Percentiles rank a stretch among this genome's conserved stretches.
phyloP scores from a whole-genome alignment of 35 echinoderm and acorn worm genomes.

The Diadema setosum region DNA sequence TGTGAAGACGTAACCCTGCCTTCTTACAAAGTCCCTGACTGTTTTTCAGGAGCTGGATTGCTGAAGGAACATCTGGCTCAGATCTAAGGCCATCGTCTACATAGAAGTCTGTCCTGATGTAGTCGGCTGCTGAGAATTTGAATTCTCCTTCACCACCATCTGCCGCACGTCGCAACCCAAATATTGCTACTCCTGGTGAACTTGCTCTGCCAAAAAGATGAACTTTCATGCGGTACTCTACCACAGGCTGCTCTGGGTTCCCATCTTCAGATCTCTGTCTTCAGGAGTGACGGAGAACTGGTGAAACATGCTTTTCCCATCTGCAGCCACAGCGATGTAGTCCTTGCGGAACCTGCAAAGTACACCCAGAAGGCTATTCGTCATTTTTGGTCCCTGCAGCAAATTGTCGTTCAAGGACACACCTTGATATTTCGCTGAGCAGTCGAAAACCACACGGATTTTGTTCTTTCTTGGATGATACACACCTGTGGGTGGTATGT shows the following conservation, averaged over 20 bases:
- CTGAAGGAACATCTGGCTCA: background rate
- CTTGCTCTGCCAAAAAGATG: conserved; percentile 56
- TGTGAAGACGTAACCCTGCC: conserved; percentile 32
- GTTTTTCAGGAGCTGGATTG: conserved; percentile 17
- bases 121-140: conserved; percentile 20
- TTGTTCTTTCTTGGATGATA: conserved; percentile 49
- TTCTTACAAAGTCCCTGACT: conserved; percentile 21
- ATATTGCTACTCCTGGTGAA: conserved; percentile 59
- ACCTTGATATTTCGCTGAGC: background rate
- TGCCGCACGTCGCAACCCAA: conserved; percentile 49
- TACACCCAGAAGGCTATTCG: conserved; percentile 52
- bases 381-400: conserved; percentile 65
- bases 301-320: conserved; percentile 69
- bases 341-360: conserved; percentile 63
- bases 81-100: conserved; percentile 71
- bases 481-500: conserved; percentile 66
- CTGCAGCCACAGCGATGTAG: conserved; percentile 45
- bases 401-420: conserved; percentile 59
- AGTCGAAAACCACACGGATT: background rate
- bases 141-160: conserved; percentile 18
- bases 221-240: conserved; percentile 30
- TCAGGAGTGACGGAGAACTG: conserved; percentile 25
- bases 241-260: background rate
- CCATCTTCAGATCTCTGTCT: conserved; percentile 48
- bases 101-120: conserved; percentile 62